phyloP scores from a whole-genome alignment of 1,140 invertebrate species.

The Drosophila sucinea region DNA sequence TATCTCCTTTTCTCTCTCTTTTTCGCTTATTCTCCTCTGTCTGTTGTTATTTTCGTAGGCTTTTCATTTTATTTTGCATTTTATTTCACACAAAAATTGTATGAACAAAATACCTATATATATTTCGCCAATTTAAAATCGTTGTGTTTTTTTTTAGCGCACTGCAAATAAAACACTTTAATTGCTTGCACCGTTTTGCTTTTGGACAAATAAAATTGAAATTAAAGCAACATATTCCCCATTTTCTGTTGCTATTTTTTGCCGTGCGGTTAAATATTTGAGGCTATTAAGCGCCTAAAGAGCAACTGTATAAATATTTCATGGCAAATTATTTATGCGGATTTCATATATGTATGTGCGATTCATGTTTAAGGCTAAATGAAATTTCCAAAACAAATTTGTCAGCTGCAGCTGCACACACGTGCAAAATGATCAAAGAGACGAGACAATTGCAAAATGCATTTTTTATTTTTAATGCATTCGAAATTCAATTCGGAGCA shows the following conservation, averaged over 20 bases:
- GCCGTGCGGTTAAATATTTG: not conserved
- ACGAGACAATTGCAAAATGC: slow-evolving; percentile 56
- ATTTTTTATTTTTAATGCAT: slow-evolving; percentile 40
- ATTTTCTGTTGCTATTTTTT: slow-evolving; percentile 13
- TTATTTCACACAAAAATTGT: slow-evolving; percentile 1
- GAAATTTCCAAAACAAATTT: slow-evolving; percentile 42
- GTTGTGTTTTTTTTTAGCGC: not conserved
- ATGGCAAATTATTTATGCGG: slow-evolving; percentile 59
- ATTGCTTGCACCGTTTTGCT: slow-evolving; percentile 18
- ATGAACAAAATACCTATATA: not conserved
- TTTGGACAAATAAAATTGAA: slow-evolving; percentile 33
- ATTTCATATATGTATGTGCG: slow-evolving; percentile 54
- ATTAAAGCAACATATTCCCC: slow-evolving; percentile 9
- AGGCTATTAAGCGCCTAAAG: slow-evolving; percentile 38
- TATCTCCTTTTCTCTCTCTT: slow-evolving; percentile 5
- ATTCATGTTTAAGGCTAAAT: slow-evolving; percentile 30
- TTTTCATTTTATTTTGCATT: slow-evolving; percentile 10
- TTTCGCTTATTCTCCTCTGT: not conserved
- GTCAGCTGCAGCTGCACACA: slow-evolving; percentile 47
- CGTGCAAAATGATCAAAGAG: slow-evolving; percentile 39
- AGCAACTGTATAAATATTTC: slow-evolving; percentile 11
- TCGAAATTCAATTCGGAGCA: slow-evolving; percentile 40
- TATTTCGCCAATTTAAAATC: not conserved
- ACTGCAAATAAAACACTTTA: slow-evolving; percentile 42
- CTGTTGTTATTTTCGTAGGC: slow-evolving; percentile 13